Conservation (phyloP, 37 sponge, comb jelly and placozoan genomes). For the Halichondria panicea region DNA sequence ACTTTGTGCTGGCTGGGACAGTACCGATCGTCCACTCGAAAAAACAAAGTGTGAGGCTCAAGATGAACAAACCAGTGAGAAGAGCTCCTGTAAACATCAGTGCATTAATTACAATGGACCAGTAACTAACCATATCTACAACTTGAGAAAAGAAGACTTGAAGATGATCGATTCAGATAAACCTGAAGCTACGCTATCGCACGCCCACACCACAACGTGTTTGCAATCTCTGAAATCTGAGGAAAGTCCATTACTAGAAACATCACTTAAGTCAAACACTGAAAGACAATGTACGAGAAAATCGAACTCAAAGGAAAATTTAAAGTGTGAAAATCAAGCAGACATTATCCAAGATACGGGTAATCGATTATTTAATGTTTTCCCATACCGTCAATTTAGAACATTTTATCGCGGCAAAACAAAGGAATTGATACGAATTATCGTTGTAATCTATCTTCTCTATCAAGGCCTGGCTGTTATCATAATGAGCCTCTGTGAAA, state of each 20-base stretch:
- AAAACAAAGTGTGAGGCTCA: no score
- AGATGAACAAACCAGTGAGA: neutral
- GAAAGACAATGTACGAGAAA: no score
- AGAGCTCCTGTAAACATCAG: neutral
- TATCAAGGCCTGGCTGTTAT: conserved; percentile 4
- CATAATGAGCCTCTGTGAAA: conserved; percentile 14
- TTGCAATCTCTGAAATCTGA: no score
- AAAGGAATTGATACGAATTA: neutral
- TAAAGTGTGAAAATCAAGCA: no score
- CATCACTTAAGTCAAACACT: no score
- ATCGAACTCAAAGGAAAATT: no score
- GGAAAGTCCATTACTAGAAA: no score
- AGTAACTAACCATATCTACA: neutral
- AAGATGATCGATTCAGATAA: no score
- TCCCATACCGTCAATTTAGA: neutral
- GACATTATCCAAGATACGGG: no score
- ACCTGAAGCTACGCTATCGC: no score
- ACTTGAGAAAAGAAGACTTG: no score
- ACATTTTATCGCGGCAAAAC: neutral
- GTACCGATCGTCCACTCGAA: neutral
- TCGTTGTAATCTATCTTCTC: neutral
- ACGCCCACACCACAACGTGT: no score
- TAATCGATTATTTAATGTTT: neutral
- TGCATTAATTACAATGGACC: neutral
- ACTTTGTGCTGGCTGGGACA: neutral